Percentiles rank a stretch among this genome's conserved stretches.
phyloP scores from a whole-genome alignment of 92 coral and sea anemone genomes.

The Epizoanthus illoricatus region DNA sequence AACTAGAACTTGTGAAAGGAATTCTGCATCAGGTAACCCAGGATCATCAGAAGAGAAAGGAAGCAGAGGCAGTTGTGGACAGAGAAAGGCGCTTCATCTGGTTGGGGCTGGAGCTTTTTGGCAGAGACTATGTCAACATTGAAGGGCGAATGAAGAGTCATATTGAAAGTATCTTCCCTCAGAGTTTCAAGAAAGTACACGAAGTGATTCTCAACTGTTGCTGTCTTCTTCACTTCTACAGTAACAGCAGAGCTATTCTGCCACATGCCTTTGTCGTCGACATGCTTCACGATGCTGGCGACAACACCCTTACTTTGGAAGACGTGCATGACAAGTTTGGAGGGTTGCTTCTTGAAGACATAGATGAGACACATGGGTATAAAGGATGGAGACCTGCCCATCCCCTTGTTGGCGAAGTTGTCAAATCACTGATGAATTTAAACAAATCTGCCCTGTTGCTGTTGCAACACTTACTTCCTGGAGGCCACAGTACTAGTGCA shows the following conservation, averaged over 20 bases:
- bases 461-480: constrained; percentile 12
- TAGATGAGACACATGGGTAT: constrained; percentile 19
- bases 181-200: constrained; percentile 26
- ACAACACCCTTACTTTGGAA: constrained; percentile 2
- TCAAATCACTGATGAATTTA: constrained; percentile 28
- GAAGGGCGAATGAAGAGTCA: constrained; percentile 49
- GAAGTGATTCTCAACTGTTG: constrained; percentile 50
- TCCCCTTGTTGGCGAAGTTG: constrained; percentile 37
- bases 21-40: constrained; percentile 40
- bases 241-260: constrained; percentile 40
- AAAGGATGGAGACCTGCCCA: constrained; percentile 43
- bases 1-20: constrained; percentile 46
- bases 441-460: background rate
- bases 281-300: constrained; percentile 40
- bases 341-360: constrained; percentile 35
- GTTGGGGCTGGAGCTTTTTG: constrained; percentile 63
- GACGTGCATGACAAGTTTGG: constrained; percentile 41
- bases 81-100: constrained; percentile 60
- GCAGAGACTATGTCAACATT: constrained; percentile 50
- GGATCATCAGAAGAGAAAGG: constrained; percentile 26
- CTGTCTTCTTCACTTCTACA: constrained; percentile 57
- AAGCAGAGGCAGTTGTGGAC: constrained; percentile 50
- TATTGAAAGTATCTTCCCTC: constrained; percentile 40
- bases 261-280: constrained; percentile 53
- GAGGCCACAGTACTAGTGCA: constrained; percentile 3